Base-by-base conservation (phyloP, 2,888 invertebrate species). In the Nemotelus nigrinus region DNA sequence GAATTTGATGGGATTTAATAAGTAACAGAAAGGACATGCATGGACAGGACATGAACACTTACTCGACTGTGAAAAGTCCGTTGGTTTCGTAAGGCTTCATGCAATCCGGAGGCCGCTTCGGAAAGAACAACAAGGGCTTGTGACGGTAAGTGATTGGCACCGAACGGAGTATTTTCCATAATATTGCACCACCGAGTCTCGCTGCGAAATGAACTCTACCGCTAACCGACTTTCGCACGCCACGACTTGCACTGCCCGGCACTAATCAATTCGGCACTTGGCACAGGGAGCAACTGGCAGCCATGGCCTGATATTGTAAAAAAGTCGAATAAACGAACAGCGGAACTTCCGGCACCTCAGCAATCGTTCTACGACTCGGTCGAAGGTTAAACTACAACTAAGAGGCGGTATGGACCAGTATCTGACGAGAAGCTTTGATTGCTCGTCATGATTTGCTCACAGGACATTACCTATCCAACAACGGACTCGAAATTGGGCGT, bases 111-210 rank as follows among this genome's bases (percentile, higher is more conserved):
- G 86, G 92, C 92, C 83, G 92, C 92, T 89, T 93, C 92, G 82
- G 93, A 93, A 86, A 93, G 91, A 82, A 93, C 93, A 85, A 93
- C 93, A 87, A 93, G 88, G 85, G 92, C 92, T 84, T 93, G 92
- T 84, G 92, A 92, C 87, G 92, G 92, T 86, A 93, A 89, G 88
- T 92, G 92, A 86, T 90, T 92, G 84, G 91, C 90, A 86, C 91
- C 92, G 87, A 92, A 93, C 82, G 92, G 91, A 86, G 92, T 92
- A 88, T 93, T 93, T 89, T 93, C 93, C 93, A 93, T 93, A 88
- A 84, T 85, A 76, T 44, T 25, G 47, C 74, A 74, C 74, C 67
- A 47, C 7, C 10, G 25, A 25, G 25, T 25, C 25, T 25, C 25
- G 25, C 25, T 25, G 25, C 25, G 25, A 25, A 64, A 50, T 58